A percentile compares a stretch with the other conserved stretches of the same genome.
phyloP scores from a whole-genome alignment of 2,888 invertebrate species.

The Drosophila peninsularis region DNA sequence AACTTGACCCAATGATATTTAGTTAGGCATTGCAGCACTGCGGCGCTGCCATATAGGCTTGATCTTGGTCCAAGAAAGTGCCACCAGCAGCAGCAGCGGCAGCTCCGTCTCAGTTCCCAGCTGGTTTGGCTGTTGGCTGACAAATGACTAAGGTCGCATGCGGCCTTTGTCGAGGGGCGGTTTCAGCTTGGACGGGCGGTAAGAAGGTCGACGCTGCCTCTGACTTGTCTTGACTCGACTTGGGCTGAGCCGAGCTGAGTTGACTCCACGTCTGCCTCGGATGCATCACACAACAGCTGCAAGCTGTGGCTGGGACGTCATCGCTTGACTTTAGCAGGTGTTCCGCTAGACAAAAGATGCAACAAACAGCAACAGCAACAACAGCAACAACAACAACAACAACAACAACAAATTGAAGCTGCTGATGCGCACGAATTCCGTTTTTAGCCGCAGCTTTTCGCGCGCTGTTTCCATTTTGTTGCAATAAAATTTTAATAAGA shows the following conservation, averaged over 20 bases:
- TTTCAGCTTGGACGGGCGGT: slow-evolving; percentile 70
- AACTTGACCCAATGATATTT: slow-evolving; percentile 81
- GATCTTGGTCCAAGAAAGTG: slow-evolving; percentile 75
- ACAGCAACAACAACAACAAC: slow-evolving; percentile 28
- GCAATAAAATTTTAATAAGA: slow-evolving; percentile 80
- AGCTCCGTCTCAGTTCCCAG: slow-evolving; percentile 44
- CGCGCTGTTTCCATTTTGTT: slow-evolving; percentile 71
- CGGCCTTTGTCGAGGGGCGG: slow-evolving; percentile 69
- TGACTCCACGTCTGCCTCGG: slow-evolving; percentile 52
- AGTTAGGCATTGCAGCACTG: slow-evolving; percentile 48
- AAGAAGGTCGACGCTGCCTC: slow-evolving; percentile 72
- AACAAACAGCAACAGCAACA: slow-evolving; percentile 44
- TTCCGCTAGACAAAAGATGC: slow-evolving; percentile 71
- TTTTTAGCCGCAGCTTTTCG: slow-evolving; percentile 71
- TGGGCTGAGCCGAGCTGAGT: slow-evolving; percentile 2
- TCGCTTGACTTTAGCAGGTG: slow-evolving; percentile 71
- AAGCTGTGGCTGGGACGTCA: slow-evolving; percentile 63
- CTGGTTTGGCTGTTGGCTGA: slow-evolving; percentile 57
- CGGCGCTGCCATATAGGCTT: slow-evolving; percentile 27
- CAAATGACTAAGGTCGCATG: slow-evolving; percentile 78
- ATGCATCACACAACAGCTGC: slow-evolving; percentile 69
- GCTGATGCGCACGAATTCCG: slow-evolving; percentile 80
- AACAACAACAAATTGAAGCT: slow-evolving; percentile 70
- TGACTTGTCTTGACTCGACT: slow-evolving; percentile 58
- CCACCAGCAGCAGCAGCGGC: slow-evolving; percentile 41